Conservation (phyloP, 2,113 vertebrate genomes). For the Isurus oxyrinchus region DNA sequence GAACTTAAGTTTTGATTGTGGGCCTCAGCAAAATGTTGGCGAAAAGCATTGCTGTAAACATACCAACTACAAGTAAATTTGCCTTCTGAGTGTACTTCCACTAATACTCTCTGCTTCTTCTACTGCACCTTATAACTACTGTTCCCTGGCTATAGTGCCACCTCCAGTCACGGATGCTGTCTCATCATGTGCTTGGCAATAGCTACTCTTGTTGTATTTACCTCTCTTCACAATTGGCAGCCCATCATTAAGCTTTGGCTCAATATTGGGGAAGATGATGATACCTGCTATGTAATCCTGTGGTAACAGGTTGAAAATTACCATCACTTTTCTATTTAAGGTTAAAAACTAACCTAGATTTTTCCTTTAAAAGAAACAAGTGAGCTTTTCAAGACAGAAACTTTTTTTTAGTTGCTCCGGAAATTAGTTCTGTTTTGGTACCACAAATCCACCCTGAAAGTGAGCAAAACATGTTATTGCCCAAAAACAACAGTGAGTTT, state of each 20-base stretch:
- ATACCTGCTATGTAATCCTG: not conserved
- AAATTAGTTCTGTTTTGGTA: not conserved
- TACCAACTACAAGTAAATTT: not conserved
- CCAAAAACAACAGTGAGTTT: not conserved
- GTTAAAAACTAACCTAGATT: not conserved
- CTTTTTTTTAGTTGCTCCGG: not conserved
- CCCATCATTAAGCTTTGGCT: not conserved
- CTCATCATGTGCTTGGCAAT: not conserved
- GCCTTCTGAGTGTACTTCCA: not conserved
- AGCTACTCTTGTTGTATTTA: not conserved
- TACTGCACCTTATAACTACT: not conserved
- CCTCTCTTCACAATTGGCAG: not conserved
- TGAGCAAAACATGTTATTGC: not conserved
- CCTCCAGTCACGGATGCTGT: not conserved
- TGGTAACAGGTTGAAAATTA: not conserved
- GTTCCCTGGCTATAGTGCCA: not conserved
- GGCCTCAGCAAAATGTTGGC: not conserved
- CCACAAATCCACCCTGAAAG: not conserved
- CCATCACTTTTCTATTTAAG: not conserved
- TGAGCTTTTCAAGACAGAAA: not conserved
- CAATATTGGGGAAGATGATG: not conserved
- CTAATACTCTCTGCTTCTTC: not conserved
- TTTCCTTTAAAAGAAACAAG: not conserved
- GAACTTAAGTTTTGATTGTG: not conserved
- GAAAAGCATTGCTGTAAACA: not conserved